Percentiles rank a stretch among this genome's conserved stretches.
phyloP scores from a whole-genome alignment of 2,113 vertebrate species.

The Scytalopus superciliaris region DNA sequence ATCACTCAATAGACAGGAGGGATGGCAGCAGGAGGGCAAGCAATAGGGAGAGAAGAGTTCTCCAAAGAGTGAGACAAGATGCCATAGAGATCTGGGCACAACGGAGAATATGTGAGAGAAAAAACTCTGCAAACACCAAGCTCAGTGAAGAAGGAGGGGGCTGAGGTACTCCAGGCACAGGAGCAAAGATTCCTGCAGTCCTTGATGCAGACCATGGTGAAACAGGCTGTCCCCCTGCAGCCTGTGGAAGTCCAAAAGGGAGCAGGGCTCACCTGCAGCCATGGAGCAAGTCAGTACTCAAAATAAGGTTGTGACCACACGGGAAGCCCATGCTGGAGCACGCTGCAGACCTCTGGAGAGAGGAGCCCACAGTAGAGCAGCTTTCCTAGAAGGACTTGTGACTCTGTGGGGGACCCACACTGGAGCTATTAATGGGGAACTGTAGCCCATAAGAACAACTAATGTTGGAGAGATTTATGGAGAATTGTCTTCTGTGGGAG shows the following conservation, averaged over 20 bases:
- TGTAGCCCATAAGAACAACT: not conserved
- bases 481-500: not conserved
- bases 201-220: not conserved
- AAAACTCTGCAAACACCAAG: not conserved
- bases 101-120: not conserved
- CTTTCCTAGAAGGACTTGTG: not conserved
- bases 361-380: not conserved
- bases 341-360: not conserved
- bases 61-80: not conserved
- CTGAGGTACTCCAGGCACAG: not conserved
- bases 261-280: not conserved
- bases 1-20: not conserved
- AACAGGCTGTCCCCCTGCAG: not conserved
- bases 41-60: not conserved
- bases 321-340: not conserved
- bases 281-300: not conserved
- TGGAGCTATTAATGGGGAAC: not conserved
- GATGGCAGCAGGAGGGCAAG: not conserved
- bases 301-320: not conserved
- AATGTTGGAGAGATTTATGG: rapidly evolving
- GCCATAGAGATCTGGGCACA: not conserved
- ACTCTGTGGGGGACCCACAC: not conserved
- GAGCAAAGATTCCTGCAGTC: not conserved
- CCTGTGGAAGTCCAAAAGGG: too few relatives aligned
- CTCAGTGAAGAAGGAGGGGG: not conserved